phyloP scores from a whole-genome alignment of 2,888 invertebrate genomes.

The Doris montereyensis region DNA sequence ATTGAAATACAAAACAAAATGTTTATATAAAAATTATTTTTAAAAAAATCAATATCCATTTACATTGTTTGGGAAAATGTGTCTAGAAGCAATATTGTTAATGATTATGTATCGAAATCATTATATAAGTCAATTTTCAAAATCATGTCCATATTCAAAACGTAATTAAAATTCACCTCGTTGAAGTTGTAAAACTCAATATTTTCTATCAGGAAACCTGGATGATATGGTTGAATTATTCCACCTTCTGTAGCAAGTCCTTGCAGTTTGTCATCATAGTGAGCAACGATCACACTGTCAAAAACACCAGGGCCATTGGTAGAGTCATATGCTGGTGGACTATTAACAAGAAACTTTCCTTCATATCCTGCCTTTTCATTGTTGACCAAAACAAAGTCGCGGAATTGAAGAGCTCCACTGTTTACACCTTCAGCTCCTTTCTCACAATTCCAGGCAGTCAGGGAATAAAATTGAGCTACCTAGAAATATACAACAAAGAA shows the following conservation, averaged over 20 bases:
- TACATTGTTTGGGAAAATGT: too few species aligned
- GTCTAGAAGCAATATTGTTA: too few species aligned
- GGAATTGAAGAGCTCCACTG: slow-evolving; percentile 62
- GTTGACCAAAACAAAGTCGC: slow-evolving; percentile 57
- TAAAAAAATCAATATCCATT: too few species aligned
- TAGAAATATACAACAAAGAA: background rate
- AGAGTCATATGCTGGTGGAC: slow-evolving; percentile 42
- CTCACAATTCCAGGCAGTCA: slow-evolving; percentile 66
- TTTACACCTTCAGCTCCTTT: slow-evolving; percentile 69
- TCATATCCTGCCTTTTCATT: slow-evolving; percentile 66
- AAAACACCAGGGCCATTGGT: slow-evolving; percentile 52
- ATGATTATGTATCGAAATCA: too few species aligned
- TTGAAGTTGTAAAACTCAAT: slow-evolving; percentile 60
- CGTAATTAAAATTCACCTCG: slow-evolving; percentile 10
- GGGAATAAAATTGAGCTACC: slow-evolving; percentile 48
- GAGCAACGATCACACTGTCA: slow-evolving; percentile 54
- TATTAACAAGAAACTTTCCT: slow-evolving; percentile 50
- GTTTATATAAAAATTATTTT: too few species aligned
- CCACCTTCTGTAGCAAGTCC: slow-evolving; percentile 47
- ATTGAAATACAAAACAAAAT: too few species aligned
- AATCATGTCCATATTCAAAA: too few species aligned
- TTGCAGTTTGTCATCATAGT: slow-evolving; percentile 38
- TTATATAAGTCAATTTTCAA: too few species aligned
- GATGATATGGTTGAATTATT: slow-evolving; percentile 60
- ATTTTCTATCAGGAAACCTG: slow-evolving; percentile 51